Evolutionary conservation across 2,113 vertebrate species (phyloP), one percentile per base, ranked within the genome.

Genomic region (Eretmochelys imbricata): DNA sequence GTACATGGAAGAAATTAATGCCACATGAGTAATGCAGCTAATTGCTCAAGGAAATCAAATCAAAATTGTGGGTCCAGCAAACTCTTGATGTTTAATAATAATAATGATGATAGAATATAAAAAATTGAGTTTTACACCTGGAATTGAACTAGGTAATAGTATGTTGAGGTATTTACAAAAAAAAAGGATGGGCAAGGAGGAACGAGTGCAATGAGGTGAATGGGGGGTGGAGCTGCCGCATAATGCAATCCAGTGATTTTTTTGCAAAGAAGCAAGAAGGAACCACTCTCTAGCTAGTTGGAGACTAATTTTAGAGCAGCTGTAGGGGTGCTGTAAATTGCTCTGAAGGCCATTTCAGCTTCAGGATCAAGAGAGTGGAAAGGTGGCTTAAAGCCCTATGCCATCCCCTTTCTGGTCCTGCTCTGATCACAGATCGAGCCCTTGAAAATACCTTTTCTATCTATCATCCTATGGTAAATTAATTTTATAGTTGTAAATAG

Each of bases 1-100:
- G 8, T 11, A 48, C 59, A 54, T 22, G 25, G 69, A 51, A n/a
- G 38, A 85, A 75, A 53, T 14, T 75, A 42, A 10, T 85, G 49
- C 24, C 17, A 42, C 49, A 13, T 80, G 50, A 88, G 57, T 90
- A 89, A 90, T 82, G 38, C n/a, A 57, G 82, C 51, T 65, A 81
- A 91, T 35, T 72, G 72, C 78, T 96, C 49, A 83, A 53, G 72
- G 16, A 93, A 94, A 89, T 84, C 6, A 72, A 93, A 80, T 82
- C 7, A 76, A 51, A 93, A 83, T 79, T n/a, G 81, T 95, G n/a
- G 72, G 75, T 22, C 50, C 85, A 1, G 1, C 83, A 91, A 83
- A 42, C 55, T 91, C 82, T 25, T 0, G 82, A 83, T 42, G 55
- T 51, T 85, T 22, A 85, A 20, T 75, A 65, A 12, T 76, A 72